phyloP scores from a whole-genome alignment of 2,888 invertebrate genomes.

The Acleris emargana region DNA sequence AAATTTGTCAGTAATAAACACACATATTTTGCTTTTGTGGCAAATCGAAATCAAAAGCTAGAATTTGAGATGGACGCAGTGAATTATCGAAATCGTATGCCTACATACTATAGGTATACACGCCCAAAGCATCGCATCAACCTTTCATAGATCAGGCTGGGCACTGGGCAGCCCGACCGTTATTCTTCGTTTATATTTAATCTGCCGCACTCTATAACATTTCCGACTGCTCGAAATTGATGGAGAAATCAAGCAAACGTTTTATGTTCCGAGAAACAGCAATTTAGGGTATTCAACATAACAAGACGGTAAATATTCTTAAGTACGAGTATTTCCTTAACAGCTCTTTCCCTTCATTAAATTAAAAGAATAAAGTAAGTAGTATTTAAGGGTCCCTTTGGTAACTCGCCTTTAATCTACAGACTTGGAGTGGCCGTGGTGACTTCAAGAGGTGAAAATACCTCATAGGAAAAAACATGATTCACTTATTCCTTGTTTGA shows the following conservation, averaged over 20 bases:
- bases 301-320: background rate
- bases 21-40: too few species aligned
- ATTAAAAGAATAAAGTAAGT: slow-evolving; percentile 15
- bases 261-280: too few species aligned
- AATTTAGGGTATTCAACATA: too few species aligned
- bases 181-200: slow-evolving; percentile 37
- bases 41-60: too few species aligned
- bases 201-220: slow-evolving; percentile 28
- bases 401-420: too few species aligned
- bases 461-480: too few species aligned
- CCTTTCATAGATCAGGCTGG: slow-evolving; percentile 33
- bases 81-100: slow-evolving; percentile 22
- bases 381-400: slow-evolving; percentile 11
- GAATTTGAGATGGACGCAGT: background rate
- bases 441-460: too few species aligned
- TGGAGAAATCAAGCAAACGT: slow-evolving; percentile 1
- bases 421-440: too few species aligned
- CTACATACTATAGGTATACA: slow-evolving; percentile 1
- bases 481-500: too few species aligned
- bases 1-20: too few species aligned
- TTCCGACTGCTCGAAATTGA: slow-evolving; percentile 22
- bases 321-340: slow-evolving; percentile 8
- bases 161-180: slow-evolving; percentile 19
- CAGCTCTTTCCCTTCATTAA: slow-evolving; percentile 3
- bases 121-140: slow-evolving; percentile 28